Percentiles rank a stretch among this genome's conserved stretches.
Conservation (phyloP, 2,888 invertebrate genomes). For the Drosophila kuntzei region DNA sequence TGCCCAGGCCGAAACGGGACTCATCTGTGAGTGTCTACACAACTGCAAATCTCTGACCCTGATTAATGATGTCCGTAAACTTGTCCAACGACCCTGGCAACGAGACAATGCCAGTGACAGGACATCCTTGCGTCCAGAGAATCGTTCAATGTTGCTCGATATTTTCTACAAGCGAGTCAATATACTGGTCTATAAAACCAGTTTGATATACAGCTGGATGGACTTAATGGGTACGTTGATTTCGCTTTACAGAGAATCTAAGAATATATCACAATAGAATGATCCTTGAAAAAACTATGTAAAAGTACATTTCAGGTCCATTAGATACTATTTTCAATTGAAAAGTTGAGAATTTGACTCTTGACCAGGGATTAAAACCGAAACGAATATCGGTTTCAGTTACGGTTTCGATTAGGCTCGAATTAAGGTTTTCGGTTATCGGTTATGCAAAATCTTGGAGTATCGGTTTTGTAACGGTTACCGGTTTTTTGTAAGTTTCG, state of each 20-base stretch:
- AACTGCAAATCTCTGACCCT: conserved; percentile 81
- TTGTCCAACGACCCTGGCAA: conserved; percentile 35
- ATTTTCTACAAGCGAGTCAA: conserved; percentile 82
- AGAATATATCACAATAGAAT: neutral
- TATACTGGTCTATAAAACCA: conserved; percentile 85
- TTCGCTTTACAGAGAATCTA: neutral
- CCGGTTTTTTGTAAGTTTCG: too few relatives aligned
- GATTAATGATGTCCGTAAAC: conserved; percentile 62
- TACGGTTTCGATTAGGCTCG: too few relatives aligned
- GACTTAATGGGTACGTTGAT: conserved; percentile 85
- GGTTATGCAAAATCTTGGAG: too few relatives aligned
- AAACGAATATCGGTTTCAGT: too few relatives aligned
- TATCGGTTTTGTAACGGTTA: too few relatives aligned
- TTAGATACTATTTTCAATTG: too few relatives aligned
- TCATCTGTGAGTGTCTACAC: conserved; percentile 80
- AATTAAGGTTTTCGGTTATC: too few relatives aligned
- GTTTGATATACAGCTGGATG: conserved; percentile 84
- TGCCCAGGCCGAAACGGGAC: conserved; percentile 55
- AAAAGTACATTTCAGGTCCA: too few relatives aligned
- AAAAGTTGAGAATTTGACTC: too few relatives aligned
- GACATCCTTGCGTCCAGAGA: neutral
- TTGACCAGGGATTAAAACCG: too few relatives aligned
- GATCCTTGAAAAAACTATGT: too few relatives aligned
- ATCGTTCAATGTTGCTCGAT: conserved; percentile 77
- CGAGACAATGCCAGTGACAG: neutral